Evolutionary conservation across 1,140 invertebrate species (phyloP).

Genomic region (Ceratosolen fusciceps): DNA sequence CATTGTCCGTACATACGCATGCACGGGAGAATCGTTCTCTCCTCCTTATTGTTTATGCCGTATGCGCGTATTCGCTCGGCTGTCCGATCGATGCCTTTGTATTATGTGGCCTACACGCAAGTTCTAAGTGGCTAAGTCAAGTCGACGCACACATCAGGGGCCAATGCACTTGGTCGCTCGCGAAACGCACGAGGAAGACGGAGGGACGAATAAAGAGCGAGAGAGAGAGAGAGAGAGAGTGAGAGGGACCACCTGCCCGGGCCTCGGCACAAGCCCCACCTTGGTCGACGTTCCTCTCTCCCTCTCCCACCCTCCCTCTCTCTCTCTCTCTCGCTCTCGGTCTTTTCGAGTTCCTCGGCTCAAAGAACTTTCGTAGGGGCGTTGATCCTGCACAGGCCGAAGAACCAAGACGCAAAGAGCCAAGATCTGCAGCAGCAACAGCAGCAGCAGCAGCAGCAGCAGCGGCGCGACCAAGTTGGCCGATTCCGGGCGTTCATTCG

Average conservation of each 20-base stretch:
- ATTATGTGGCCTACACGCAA: conserved; percentile 45
- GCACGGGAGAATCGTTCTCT: background rate
- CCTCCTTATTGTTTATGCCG: conserved; percentile 15
- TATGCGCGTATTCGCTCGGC: background rate
- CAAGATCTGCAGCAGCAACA: conserved; percentile 58
- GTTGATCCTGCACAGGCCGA: no score
- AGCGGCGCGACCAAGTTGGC: conserved; percentile 33
- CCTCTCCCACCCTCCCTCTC: conserved; percentile 30
- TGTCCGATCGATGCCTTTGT: conserved; percentile 34
- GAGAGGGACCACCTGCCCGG: no score
- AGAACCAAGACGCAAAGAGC: no score
- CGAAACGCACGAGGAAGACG: conserved; percentile 27
- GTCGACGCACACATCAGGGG: conserved; percentile 60
- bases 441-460: conserved; percentile 52
- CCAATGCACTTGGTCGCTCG: conserved; percentile 66
- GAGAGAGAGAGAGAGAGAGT: conserved; percentile 50
- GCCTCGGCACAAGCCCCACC: no score
- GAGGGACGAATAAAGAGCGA: conserved; percentile 48
- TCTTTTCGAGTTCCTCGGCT: conserved; percentile 57
- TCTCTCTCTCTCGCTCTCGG: conserved; percentile 18
- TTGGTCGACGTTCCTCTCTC: conserved; percentile 13
- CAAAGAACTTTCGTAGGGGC: conserved; percentile 71
- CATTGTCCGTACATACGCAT: background rate
- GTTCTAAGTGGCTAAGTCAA: conserved; percentile 66
- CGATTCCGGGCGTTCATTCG: conserved; percentile 27